Percentiles rank a stretch among this genome's conserved stretches.
Conservation (phyloP, 1,140 invertebrate genomes). For the Formica selysi region DNA sequence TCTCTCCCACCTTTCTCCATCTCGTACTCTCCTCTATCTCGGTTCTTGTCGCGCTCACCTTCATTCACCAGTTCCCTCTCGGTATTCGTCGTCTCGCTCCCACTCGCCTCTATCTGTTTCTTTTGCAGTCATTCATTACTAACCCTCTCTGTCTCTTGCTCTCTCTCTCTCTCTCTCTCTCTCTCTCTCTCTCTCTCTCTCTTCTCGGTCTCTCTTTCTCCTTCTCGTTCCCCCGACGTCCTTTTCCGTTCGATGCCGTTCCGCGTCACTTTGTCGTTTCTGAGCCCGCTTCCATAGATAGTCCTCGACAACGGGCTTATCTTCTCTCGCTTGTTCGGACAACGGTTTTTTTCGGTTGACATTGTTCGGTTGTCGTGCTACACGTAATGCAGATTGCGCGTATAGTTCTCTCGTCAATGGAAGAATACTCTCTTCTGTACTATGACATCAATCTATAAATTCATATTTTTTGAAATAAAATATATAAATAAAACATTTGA, state of each 20-base stretch:
- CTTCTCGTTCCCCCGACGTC: conserved; percentile 36
- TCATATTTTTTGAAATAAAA: too few species aligned
- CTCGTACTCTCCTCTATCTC: background rate
- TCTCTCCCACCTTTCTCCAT: background rate
- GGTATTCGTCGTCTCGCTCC: conserved; percentile 18
- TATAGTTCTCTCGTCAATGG: background rate
- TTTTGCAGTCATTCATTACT: conserved; percentile 76
- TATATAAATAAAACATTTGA: too few species aligned
- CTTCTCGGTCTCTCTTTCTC: background rate
- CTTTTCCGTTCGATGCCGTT: conserved; percentile 68
- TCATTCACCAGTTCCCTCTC: conserved; percentile 68
- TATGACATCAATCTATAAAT: too few species aligned
- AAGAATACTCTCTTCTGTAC: background rate
- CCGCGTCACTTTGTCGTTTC: conserved; percentile 60
- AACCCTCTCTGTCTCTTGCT: conserved; percentile 38
- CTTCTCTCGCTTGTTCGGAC: conserved; percentile 46
- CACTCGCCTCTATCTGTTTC: conserved; percentile 66
- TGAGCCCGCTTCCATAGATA: conserved; percentile 56
- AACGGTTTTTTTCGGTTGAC: conserved; percentile 56
- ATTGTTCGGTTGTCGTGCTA: conserved; percentile 29
- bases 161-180: background rate
- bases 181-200: conserved; percentile 10
- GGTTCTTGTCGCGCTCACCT: conserved; percentile 42
- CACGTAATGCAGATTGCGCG: background rate
- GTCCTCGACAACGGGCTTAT: conserved; percentile 46